These are phyloP conservation scores for Parelbella ahira DNA, from an alignment of 2,888 invertebrate species.

Conservation along the genomic window DNA sequence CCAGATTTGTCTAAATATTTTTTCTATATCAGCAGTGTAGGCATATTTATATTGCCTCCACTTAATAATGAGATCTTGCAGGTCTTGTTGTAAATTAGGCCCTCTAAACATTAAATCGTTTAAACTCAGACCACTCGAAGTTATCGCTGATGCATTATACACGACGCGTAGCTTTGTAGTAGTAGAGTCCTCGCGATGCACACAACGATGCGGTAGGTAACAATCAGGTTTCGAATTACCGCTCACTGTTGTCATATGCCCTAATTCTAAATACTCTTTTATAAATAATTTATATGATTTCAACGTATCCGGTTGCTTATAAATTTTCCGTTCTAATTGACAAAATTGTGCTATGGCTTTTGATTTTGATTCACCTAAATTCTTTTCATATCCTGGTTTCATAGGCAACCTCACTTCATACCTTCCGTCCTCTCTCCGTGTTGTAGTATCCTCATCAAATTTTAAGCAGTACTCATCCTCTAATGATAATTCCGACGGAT, in stretches of 20 bases:
- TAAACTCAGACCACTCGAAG: not conserved
- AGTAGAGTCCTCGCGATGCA: not conserved
- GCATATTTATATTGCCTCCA: constrained; percentile 30
- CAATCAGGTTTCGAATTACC: not conserved
- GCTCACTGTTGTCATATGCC: not conserved
- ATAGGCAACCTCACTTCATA: constrained; percentile 2
- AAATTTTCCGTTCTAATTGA: not conserved
- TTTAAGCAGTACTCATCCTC: not conserved
- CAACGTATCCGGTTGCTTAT: constrained; percentile 1
- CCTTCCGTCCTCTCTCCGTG: not conserved
- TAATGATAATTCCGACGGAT: not conserved
- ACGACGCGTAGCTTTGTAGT: not conserved
- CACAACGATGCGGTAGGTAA: not conserved
- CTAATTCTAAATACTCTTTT: not conserved
- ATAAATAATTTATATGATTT: constrained; percentile 1
- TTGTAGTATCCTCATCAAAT: not conserved
- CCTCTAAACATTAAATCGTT: not conserved
- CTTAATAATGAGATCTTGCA: not conserved
- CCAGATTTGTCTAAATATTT: constrained; percentile 31
- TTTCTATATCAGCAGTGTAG: constrained; percentile 31
- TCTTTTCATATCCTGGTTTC: not conserved
- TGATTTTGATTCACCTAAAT: constrained; percentile 3
- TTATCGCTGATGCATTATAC: not conserved
- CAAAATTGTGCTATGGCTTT: constrained; percentile 5
- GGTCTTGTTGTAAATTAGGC: not conserved